phyloP scores from a whole-genome alignment of 2,888 invertebrate species.

The Anodontia alba region DNA sequence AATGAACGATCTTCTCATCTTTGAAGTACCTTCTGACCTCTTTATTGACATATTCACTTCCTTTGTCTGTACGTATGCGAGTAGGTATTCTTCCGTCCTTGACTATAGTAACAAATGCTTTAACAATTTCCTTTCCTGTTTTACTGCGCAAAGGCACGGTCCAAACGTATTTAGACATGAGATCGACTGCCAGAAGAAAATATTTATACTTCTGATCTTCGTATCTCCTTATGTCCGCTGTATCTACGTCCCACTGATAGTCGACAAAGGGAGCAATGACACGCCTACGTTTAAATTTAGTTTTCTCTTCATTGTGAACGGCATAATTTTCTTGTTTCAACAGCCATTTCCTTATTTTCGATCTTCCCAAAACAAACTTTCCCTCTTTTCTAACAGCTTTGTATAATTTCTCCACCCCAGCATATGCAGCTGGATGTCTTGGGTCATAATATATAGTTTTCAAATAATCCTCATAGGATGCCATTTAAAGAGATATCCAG shows the following conservation, averaged over 20 bases:
- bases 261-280: neutral
- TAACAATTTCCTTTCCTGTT: neutral
- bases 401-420: slow-evolving; percentile 39
- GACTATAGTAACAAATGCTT: neutral
- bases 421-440: slow-evolving; percentile 27
- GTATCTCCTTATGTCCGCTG: neutral
- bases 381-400: slow-evolving; percentile 33
- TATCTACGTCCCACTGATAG: no score
- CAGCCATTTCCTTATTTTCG: neutral
- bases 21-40: neutral
- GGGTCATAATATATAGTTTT: slow-evolving; percentile 38
- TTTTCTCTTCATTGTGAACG: neutral
- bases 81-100: neutral
- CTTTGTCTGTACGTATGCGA: slow-evolving; percentile 25
- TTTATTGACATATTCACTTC: slow-evolving; percentile 8
- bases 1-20: neutral
- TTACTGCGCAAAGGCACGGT: neutral
- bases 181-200: slow-evolving; percentile 27
- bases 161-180: slow-evolving; percentile 21
- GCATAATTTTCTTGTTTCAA: neutral
- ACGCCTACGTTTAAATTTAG: neutral
- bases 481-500: no score
- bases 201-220: slow-evolving; percentile 12
- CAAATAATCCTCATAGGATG: slow-evolving; percentile 23
- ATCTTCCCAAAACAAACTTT: slow-evolving; percentile 30